Percentiles rank a stretch among this genome's conserved stretches.
phyloP scores from a whole-genome alignment of 1,140 invertebrate genomes.

The Bombus consobrinus region DNA sequence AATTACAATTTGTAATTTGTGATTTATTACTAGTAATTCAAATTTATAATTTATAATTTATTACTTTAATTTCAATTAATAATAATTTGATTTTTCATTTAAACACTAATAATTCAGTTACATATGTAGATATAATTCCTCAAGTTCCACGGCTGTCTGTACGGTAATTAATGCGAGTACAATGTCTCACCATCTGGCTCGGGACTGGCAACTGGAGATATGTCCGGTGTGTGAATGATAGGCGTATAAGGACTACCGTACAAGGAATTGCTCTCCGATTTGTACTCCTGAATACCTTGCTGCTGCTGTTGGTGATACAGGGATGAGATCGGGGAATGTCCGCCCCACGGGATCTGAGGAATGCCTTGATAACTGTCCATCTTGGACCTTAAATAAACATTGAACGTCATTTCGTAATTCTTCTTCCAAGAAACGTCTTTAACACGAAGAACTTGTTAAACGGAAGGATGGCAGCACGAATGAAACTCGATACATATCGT shows the following conservation, averaged over 20 bases:
- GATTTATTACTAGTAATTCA: background rate
- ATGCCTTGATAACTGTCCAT: constrained; percentile 82
- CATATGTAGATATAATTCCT: constrained; percentile 4
- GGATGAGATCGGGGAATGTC: constrained; percentile 81
- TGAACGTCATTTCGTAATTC: background rate
- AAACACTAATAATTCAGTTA: background rate
- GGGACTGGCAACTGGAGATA: constrained; percentile 81
- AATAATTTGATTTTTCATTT: background rate
- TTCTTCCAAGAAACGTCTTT: background rate
- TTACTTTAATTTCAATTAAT: background rate
- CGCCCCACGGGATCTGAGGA: constrained; percentile 80
- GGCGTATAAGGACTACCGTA: constrained; percentile 82
- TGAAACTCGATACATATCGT: no score
- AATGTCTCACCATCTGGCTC: constrained; percentile 79
- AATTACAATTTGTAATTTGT: no score
- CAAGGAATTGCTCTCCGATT: constrained; percentile 82
- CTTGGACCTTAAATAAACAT: constrained; percentile 75
- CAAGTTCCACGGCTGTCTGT: background rate
- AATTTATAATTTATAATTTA: background rate
- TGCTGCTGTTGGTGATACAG: constrained; percentile 80
- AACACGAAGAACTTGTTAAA: background rate
- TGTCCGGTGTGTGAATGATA: constrained; percentile 81
- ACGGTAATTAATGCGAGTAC: constrained; percentile 23
- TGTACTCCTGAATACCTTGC: constrained; percentile 80
- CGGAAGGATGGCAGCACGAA: no score